A percentile compares a stretch with the other conserved stretches of the same genome.
phyloP scores from a whole-genome alignment of 2,888 invertebrate genomes.

The Horisme vitalbata region DNA sequence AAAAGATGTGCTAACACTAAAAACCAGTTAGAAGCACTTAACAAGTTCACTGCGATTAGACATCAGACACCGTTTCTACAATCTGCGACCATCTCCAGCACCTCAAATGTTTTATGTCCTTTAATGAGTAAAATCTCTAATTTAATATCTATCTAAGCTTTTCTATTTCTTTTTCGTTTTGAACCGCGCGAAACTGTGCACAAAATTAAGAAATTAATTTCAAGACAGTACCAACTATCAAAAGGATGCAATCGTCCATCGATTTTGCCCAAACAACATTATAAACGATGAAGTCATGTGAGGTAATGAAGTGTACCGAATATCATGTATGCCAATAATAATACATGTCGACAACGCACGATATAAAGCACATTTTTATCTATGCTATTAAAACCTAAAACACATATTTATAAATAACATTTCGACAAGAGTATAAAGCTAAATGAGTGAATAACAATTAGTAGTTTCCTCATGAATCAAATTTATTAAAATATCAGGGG shows the following conservation, averaged over 20 bases:
- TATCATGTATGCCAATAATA: constrained; percentile 8
- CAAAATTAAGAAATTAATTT: background rate
- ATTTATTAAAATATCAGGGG: constrained; percentile 57
- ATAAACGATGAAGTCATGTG: background rate
- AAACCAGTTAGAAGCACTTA: no score
- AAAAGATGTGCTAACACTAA: no score
- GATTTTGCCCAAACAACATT: constrained; percentile 2
- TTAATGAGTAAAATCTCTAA: background rate
- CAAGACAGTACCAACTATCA: background rate
- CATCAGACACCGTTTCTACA: no score
- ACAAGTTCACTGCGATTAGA: no score
- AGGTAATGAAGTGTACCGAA: constrained; percentile 1
- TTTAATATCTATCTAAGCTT: background rate
- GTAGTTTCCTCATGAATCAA: constrained; percentile 42
- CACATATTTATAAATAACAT: constrained; percentile 7
- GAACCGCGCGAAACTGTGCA: background rate
- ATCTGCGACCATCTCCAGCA: background rate
- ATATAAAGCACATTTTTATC: constrained; percentile 7
- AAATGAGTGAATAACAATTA: constrained; percentile 26
- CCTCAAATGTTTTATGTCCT: background rate
- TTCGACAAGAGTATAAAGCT: background rate
- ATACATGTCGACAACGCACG: constrained; percentile 20
- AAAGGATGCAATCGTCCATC: background rate
- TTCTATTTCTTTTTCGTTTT: background rate
- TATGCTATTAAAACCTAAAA: constrained; percentile 5